Conservation (phyloP, 1,140 invertebrate genomes). For the Macrobrachium nipponense region DNA sequence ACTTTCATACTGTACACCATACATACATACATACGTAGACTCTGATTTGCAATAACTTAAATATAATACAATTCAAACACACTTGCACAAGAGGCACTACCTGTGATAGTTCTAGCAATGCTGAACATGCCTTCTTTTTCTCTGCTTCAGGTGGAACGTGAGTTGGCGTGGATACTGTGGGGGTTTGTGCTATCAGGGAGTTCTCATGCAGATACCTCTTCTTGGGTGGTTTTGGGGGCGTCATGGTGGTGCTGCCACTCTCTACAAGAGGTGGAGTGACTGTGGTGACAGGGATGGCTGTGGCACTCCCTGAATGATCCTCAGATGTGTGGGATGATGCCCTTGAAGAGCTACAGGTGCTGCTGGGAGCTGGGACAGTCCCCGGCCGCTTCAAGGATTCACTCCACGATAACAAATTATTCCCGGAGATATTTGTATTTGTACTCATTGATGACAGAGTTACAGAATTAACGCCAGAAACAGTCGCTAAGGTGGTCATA, state of each 20-base stretch:
- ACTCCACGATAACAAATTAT: slow-evolving; percentile 64
- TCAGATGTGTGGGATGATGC: slow-evolving; percentile 20
- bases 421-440: slow-evolving; percentile 32
- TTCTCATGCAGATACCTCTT: slow-evolving; percentile 70
- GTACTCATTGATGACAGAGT: slow-evolving; percentile 51
- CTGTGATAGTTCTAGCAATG: slow-evolving; percentile 2
- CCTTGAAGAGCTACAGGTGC: slow-evolving; percentile 48
- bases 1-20: too few relatives aligned
- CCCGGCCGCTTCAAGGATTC: slow-evolving; percentile 38
- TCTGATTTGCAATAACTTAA: too few relatives aligned
- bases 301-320: slow-evolving; percentile 45
- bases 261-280: slow-evolving; percentile 2
- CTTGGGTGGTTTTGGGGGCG: slow-evolving; percentile 73
- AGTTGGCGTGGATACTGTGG: not conserved
- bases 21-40: too few relatives aligned
- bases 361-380: slow-evolving; percentile 1
- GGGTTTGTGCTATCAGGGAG: slow-evolving; percentile 21
- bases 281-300: not conserved
- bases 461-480: slow-evolving; percentile 23
- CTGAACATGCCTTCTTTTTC: slow-evolving; percentile 30
- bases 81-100: not conserved
- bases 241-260: slow-evolving; percentile 57
- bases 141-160: slow-evolving; percentile 23
- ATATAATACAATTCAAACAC: too few relatives aligned
- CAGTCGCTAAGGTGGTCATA: slow-evolving; percentile 55